Percentiles rank a stretch among this genome's conserved stretches.
phyloP scores from a whole-genome alignment of 2,888 invertebrate genomes.

The Chalcis sispes region DNA sequence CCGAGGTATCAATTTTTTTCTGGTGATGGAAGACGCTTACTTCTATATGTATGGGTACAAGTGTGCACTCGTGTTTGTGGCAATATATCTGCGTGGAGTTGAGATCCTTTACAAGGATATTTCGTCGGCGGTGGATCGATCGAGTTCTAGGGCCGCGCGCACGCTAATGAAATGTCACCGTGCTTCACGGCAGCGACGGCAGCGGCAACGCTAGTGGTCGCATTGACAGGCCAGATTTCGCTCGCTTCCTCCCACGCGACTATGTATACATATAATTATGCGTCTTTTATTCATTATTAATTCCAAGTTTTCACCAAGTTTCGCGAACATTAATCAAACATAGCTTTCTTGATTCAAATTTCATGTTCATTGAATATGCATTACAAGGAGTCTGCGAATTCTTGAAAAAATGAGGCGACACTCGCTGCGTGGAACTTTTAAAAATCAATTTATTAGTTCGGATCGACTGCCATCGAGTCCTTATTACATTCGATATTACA shows the following conservation, averaged over 20 bases:
- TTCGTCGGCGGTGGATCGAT: conserved; percentile 18
- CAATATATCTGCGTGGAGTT: not conserved
- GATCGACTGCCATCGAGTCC: not conserved
- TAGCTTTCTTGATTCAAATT: conserved; percentile 47
- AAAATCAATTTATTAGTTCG: conserved; percentile 36
- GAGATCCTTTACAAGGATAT: conserved; percentile 11
- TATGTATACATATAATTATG: conserved; percentile 1
- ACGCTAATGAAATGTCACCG: conserved; percentile 30
- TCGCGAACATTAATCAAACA: conserved; percentile 35
- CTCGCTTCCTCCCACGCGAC: too few species aligned
- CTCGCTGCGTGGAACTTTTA: conserved; percentile 12
- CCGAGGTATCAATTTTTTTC: not conserved
- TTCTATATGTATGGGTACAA: not conserved
- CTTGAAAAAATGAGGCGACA: not conserved
- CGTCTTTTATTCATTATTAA: conserved; percentile 29
- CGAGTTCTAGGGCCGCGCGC: not conserved
- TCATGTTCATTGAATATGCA: conserved; percentile 59
- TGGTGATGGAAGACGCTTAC: not conserved
- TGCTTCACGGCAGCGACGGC: not conserved
- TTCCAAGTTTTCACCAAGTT: conserved; percentile 8
- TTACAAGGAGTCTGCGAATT: conserved; percentile 50
- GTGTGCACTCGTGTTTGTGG: not conserved
- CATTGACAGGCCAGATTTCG: not conserved
- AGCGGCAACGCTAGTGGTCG: too few species aligned
- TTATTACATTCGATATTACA: not conserved